These are phyloP conservation scores for Calidris pygmaea DNA, from an alignment of 2,113 vertebrate species.

Conservation along the genomic window DNA sequence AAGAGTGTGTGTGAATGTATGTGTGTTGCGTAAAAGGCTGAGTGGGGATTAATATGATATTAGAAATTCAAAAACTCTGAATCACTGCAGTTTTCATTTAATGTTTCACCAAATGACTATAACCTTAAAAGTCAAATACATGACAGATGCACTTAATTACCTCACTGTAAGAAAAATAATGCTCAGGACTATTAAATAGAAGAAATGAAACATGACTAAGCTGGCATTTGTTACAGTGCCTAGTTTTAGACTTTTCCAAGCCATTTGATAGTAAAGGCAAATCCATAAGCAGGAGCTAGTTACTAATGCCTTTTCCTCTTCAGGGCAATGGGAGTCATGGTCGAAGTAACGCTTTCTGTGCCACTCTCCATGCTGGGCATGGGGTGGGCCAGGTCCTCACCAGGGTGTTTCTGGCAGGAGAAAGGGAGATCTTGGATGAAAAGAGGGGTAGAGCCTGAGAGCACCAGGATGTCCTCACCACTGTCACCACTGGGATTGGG, in stretches of 20 bases:
- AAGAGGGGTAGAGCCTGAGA: neutral
- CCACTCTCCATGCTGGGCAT: accelerated
- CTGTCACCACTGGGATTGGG: accelerated
- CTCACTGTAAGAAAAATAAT: constrained; percentile 42
- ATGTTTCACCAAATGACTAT: constrained; percentile 52
- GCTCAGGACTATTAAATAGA: neutral
- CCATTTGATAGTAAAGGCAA: neutral
- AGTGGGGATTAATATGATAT: constrained; percentile 3
- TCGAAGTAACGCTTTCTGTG: neutral
- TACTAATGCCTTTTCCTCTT: neutral
- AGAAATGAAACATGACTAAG: constrained; percentile 58
- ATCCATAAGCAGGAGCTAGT: neutral
- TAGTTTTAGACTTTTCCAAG: constrained; percentile 33
- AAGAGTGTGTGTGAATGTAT: neutral
- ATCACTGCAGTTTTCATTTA: constrained; percentile 48
- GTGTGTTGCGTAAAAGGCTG: neutral
- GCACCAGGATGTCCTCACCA: neutral
- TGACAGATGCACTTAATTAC: constrained; percentile 60
- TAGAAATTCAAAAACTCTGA: constrained; percentile 46
- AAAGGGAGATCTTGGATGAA: neutral
- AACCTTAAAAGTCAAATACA: constrained; percentile 54
- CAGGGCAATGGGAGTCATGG: accelerated
- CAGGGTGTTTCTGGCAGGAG: neutral
- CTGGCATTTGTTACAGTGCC: constrained; percentile 20
- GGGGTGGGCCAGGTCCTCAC: neutral